Base-by-base conservation (phyloP, 2,888 invertebrate species). In the Hirtodrosophila alboralis region DNA sequence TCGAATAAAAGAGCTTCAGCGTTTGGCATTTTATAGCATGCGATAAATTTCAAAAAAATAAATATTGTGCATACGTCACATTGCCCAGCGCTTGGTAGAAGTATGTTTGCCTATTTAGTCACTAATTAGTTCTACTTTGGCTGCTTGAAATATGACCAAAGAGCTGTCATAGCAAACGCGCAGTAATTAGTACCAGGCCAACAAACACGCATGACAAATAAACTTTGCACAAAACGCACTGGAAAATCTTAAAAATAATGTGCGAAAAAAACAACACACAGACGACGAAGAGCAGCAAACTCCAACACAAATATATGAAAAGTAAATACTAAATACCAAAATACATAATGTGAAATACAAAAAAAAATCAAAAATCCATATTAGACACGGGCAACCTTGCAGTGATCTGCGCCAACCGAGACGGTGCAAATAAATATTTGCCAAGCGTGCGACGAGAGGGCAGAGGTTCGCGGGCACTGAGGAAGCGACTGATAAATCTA, bases 201-300 rank as follows among this genome's bases (percentile, higher is more conserved):
- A 43, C 57, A 44, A 59, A 54, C 48, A 71, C 48, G 45, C 31
- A 57, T 28, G 21, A 8, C 68, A 69, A 74, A 75, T 51, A 62
- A 38, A 31, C 48, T 45, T 33, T 40, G 48, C 63, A 60, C 54
- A 56, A 75, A 94, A 87, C 91, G 92, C 64, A 60, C 53, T 52
- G 64, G 51, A 76, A 77, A 80, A 63, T 66, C 16, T n/a, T n/a
- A n/a, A 1, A 59, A 54, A 49, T 48, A 14, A 40, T 26, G 59
- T 47, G 66, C 72, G 36, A 72, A 73, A 57, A 65, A 49, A 38
- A 51, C 30, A 26, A 33, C 21, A 37, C 58, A 78, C 41, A 56
- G 37, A 51, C 30, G 30, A 33, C 21, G 40, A 60, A 78, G 44
- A 56, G 37, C 54, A 57, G 30, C 38, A 34, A 34, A 36, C 23